Conservation (phyloP, 2,113 vertebrate genomes). For the Gasterosteus nipponicus region DNA sequence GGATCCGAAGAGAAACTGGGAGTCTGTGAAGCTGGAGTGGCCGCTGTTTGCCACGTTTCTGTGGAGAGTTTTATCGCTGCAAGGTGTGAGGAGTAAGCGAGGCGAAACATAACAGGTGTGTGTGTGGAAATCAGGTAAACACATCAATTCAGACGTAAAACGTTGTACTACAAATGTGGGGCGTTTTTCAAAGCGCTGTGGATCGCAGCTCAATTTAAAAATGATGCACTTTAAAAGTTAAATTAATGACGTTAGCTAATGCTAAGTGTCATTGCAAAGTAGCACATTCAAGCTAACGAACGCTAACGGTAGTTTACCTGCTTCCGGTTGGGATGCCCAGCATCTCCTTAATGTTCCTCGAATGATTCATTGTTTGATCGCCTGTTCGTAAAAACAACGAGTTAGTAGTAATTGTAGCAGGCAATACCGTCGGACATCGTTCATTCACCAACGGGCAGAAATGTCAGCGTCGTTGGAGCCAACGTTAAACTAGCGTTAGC, state of each 20-base stretch:
- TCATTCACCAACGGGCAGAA: neutral
- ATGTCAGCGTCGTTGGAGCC: neutral
- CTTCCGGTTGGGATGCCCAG: conserved; percentile 81
- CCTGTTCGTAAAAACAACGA: conserved; percentile 31
- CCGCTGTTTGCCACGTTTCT: conserved; percentile 79
- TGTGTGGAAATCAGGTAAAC: neutral
- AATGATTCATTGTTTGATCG: conserved; percentile 83
- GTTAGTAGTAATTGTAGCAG: neutral
- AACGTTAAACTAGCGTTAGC: neutral
- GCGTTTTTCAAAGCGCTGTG: neutral
- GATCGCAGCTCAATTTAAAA: neutral
- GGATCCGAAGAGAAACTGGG: conserved; percentile 90
- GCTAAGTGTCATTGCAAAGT: neutral
- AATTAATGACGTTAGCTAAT: neutral
- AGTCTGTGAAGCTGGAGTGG: conserved; percentile 86
- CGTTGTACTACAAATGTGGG: neutral
- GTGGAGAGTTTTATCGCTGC: conserved; percentile 68
- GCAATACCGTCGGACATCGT: neutral
- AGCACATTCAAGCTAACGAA: conserved; percentile 18
- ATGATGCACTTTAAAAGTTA: neutral
- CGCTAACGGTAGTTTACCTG: conserved; percentile 70
- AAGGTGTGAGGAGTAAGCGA: conserved; percentile 52
- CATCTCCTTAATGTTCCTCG: conserved; percentile 91
- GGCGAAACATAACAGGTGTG: neutral
- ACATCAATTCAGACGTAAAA: neutral